Percentiles rank a stretch among this genome's conserved stretches.
phyloP scores from a whole-genome alignment of 1,140 invertebrate genomes.

The Macrobrachium nipponense region DNA sequence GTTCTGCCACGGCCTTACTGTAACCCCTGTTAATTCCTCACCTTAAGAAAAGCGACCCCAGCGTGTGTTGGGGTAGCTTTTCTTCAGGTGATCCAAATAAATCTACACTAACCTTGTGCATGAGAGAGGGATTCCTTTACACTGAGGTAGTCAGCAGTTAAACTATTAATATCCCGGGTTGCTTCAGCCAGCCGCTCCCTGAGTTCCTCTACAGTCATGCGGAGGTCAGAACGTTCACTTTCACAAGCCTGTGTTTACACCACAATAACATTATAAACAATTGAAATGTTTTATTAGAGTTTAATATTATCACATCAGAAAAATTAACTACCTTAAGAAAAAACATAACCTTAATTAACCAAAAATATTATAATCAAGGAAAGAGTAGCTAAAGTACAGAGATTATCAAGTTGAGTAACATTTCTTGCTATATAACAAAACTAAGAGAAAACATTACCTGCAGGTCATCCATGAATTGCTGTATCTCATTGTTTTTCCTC shows the following conservation, averaged over 20 bases:
- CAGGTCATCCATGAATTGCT: conserved; percentile 54
- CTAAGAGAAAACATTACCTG: conserved; percentile 32
- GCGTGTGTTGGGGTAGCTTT: too few species aligned
- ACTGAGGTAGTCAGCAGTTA: conserved; percentile 38
- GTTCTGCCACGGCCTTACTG: too few species aligned
- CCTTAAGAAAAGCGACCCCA: too few species aligned
- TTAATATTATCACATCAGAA: background rate
- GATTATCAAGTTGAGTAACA: background rate
- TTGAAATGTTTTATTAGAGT: background rate
- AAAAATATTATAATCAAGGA: too few species aligned
- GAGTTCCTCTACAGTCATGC: conserved; percentile 18
- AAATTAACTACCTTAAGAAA: background rate
- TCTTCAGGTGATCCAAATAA: background rate
- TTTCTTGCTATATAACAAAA: background rate
- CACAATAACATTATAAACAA: background rate
- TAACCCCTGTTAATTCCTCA: too few species aligned
- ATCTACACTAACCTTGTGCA: conserved; percentile 30
- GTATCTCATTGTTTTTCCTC: conserved; percentile 41
- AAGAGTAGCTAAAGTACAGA: too few species aligned
- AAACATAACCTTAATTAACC: background rate
- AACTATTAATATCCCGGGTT: conserved; percentile 34
- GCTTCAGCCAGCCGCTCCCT: conserved; percentile 38
- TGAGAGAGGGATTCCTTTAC: conserved; percentile 36
- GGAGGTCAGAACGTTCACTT: conserved; percentile 15
- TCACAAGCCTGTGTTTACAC: conserved; percentile 29